Percentiles rank a stretch among this genome's conserved stretches.
Conservation (phyloP, 1,140 invertebrate genomes). For the Parasteatoda tepidariorum region DNA sequence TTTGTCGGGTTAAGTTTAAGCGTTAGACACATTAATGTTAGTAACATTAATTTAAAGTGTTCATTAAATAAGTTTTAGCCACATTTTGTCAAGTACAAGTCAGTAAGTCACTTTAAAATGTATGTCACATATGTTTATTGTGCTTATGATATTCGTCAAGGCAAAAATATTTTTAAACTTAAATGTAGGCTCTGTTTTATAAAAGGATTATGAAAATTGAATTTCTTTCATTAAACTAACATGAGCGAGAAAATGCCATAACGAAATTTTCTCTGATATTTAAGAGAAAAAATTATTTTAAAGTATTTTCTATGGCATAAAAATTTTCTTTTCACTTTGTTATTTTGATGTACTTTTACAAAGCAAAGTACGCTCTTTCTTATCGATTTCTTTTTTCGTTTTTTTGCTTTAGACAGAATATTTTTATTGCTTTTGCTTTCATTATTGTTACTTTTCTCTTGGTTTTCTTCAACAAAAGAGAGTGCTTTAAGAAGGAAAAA, state of each 20-base stretch:
- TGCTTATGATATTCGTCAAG: too few species aligned
- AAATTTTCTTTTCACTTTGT: not conserved
- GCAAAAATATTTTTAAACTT: too few species aligned
- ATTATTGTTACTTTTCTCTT: not conserved
- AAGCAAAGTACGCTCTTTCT: not conserved
- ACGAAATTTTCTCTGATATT: not conserved
- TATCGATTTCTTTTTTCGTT: constrained; percentile 7
- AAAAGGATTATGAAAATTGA: too few species aligned
- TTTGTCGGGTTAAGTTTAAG: too few species aligned
- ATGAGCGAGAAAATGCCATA: not conserved
- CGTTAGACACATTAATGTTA: too few species aligned
- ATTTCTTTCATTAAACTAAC: too few species aligned
- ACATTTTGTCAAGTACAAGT: too few species aligned
- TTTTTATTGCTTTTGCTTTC: constrained; percentile 12
- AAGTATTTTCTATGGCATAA: not conserved
- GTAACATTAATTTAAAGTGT: too few species aligned
- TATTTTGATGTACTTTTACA: not conserved
- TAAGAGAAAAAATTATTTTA: constrained; percentile 2
- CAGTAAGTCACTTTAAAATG: too few species aligned
- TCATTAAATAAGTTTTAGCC: too few species aligned
- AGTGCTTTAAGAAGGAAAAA: not conserved
- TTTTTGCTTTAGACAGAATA: not conserved
- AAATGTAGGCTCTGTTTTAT: too few species aligned
- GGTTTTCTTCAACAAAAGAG: not conserved
- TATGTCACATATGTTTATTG: too few species aligned